phyloP scores from a whole-genome alignment of 2,888 invertebrate species.

The Phaonia tiefii region DNA sequence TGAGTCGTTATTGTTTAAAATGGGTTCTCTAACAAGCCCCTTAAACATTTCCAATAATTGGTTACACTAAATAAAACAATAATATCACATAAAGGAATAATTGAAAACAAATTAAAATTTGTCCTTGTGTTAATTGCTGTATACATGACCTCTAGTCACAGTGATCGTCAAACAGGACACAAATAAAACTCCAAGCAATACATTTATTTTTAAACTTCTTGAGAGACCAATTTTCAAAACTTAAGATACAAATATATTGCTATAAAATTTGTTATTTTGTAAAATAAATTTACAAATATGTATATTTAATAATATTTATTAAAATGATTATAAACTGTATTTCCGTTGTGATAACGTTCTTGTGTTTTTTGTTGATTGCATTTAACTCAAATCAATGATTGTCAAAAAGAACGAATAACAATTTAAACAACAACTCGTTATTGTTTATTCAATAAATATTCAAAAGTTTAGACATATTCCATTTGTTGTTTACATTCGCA shows the following conservation, averaged over 20 bases:
- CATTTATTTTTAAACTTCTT: constrained; percentile 25
- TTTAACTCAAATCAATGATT: constrained; percentile 71
- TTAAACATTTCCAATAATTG: constrained; percentile 76
- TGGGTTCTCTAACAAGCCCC: constrained; percentile 61
- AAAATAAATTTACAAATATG: constrained; percentile 1
- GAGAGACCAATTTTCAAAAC: neutral
- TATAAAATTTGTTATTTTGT: too few species aligned
- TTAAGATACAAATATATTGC: constrained; percentile 29
- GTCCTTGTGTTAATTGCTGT: constrained; percentile 74
- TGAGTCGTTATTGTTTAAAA: constrained; percentile 76
- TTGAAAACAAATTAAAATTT: constrained; percentile 17
- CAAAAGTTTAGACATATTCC: constrained; percentile 65
- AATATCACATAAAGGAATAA: constrained; percentile 19
- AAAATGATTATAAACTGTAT: too few species aligned
- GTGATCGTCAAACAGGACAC: constrained; percentile 73
- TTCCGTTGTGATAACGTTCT: constrained; percentile 71
- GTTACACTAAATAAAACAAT: constrained; percentile 69
- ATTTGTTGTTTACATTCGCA: constrained; percentile 64
- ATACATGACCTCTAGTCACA: constrained; percentile 59
- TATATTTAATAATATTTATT: too few species aligned
- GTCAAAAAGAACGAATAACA: constrained; percentile 79
- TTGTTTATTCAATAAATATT: constrained; percentile 59
- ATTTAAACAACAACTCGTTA: constrained; percentile 68
- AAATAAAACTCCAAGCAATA: constrained; percentile 64
- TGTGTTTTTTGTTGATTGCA: constrained; percentile 77